Base-by-base conservation (phyloP, 2,113 vertebrate species). In the Archilochus colubris region DNA sequence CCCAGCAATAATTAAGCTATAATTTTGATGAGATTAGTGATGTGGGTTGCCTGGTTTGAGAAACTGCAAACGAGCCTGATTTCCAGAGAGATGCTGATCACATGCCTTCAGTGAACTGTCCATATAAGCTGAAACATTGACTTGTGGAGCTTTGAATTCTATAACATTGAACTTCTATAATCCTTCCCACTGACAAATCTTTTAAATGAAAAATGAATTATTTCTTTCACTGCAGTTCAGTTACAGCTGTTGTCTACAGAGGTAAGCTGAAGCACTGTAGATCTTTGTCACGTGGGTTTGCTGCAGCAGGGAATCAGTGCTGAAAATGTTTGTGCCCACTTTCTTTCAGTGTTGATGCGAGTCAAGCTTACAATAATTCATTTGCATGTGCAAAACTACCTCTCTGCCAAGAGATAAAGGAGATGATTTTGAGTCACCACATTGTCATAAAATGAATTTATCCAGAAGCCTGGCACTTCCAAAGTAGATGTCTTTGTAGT, bases 161-260 rank as follows among this genome's bases (percentile, higher is more conserved):
- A 40, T 40, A 40, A 11, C 40, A 40, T 40, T 40, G 40, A 40
- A 40, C 40, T 40, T 40, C 40, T 40, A 40, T 40, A 40, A 40
- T 46, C 22, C 20, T 58, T 93, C 68, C 14, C 48, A 38, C 25
- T 0, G 0, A 50, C 21, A 75, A 51, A n/a, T 57, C 9, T 85
- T 89, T 86, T 50, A 73, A 89, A 64, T 20, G 61, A 33, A 22
- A 80, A 87, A 78, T 61, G 9, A 72, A 54, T 69, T 25, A 36
- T 86, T 94, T 90, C 28, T 73, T 91, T 86, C 74, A 83, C 12
- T 75, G n/a, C 43, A 62, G n/a, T 63, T 82, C 57, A 79, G 61
- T 85, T 89, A 43, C 63, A 73, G 13, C 33, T 50, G 25, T 28
- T 86, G 75, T 58, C 79, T 86, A 48, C 36, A 50, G 63, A 89